These are phyloP conservation scores for Metaphire vulgaris DNA, from an alignment of 1,140 invertebrate genomes.

Conservation along the genomic window DNA sequence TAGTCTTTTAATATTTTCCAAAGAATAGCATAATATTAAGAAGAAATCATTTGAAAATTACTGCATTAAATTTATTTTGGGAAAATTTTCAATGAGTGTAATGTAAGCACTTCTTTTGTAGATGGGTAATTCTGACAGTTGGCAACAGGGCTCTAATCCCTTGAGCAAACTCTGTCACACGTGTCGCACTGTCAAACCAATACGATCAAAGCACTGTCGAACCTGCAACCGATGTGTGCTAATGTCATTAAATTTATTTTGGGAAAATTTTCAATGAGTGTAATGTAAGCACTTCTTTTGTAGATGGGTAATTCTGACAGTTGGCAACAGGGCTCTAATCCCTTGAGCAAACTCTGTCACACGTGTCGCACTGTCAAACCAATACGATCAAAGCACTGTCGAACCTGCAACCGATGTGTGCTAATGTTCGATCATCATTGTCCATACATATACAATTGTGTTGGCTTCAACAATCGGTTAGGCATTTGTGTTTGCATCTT, in stretches of 20 bases:
- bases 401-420: slow-evolving; percentile 83
- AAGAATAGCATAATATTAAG: too few species aligned
- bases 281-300: too few species aligned
- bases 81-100: too few species aligned
- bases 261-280: too few species aligned
- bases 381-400: slow-evolving; percentile 80
- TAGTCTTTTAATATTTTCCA: too few species aligned
- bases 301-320: slow-evolving; percentile 79
- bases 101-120: too few species aligned
- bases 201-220: slow-evolving; percentile 82
- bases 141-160: slow-evolving; percentile 76
- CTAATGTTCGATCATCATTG: slow-evolving; percentile 91
- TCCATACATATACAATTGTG: slow-evolving; percentile 89
- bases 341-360: slow-evolving; percentile 77
- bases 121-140: slow-evolving; percentile 81
- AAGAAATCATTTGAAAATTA: too few species aligned
- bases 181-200: slow-evolving; percentile 72
- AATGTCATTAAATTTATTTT: too few species aligned
- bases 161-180: slow-evolving; percentile 80
- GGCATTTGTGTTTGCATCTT: slow-evolving; percentile 8
- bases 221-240: slow-evolving; percentile 84
- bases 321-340: slow-evolving; percentile 76
- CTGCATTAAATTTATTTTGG: too few species aligned
- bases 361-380: slow-evolving; percentile 78
- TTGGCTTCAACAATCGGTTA: slow-evolving; percentile 55